Evolutionary conservation across 2,888 invertebrate genomes (phyloP).

Genomic region (Leucophenga montana): DNA sequence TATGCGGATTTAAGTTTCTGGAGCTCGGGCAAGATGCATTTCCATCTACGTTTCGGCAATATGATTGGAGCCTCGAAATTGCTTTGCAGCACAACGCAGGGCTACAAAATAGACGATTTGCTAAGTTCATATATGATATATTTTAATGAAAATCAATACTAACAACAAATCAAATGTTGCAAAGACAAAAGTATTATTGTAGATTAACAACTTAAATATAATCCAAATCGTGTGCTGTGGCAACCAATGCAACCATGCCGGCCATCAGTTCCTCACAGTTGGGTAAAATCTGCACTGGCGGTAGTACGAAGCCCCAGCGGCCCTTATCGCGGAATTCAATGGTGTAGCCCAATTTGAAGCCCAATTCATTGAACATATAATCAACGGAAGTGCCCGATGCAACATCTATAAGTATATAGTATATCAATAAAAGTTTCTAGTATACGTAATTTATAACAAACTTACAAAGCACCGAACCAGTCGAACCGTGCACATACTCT

Average conservation of each 20-base stretch:
- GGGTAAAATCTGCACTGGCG: conserved; percentile 78
- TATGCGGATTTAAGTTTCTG: conserved; percentile 94
- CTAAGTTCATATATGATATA: conserved; percentile 90
- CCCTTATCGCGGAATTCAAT: conserved; percentile 81
- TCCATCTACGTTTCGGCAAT: conserved; percentile 96
- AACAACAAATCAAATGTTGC: neutral
- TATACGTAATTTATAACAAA: neutral
- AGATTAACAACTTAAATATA: conserved; percentile 59
- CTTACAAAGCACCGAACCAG: conserved; percentile 76
- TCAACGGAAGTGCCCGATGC: conserved; percentile 74
- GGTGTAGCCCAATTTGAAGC: conserved; percentile 75
- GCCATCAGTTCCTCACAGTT: conserved; percentile 77
- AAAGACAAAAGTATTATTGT: neutral
- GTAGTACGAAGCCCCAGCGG: conserved; percentile 80
- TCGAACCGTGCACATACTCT: conserved; percentile 75
- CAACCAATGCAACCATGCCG: conserved; percentile 75
- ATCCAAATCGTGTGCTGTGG: conserved; percentile 73
- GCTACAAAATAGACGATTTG: conserved; percentile 97
- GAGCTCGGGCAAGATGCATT: conserved; percentile 96
- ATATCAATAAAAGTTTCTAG: neutral
- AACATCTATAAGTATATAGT: conserved; percentile 69
- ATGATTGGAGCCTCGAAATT: conserved; percentile 90
- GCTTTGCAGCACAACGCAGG: conserved; percentile 91
- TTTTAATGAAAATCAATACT: conserved; percentile 50
- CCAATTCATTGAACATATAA: conserved; percentile 75